These are phyloP conservation scores for Karalla daura DNA, from an alignment of 2,797 vertebrate genomes.

Conservation along the genomic window DNA sequence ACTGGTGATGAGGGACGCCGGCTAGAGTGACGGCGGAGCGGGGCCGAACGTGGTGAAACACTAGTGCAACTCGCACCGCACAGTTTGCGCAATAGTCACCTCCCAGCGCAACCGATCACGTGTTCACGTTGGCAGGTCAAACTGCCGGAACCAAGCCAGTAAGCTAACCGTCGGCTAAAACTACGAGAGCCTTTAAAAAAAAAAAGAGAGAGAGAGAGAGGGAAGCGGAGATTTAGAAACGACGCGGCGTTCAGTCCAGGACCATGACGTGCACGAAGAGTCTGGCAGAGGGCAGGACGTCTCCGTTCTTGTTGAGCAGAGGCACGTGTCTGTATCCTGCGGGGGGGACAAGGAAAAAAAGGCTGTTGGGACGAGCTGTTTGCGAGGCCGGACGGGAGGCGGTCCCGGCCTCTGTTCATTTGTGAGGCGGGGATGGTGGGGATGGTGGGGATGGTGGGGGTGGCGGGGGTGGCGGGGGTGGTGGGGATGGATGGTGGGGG, in stretches of 20 bases:
- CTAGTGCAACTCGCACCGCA: constrained; percentile 21
- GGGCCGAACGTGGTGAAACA: constrained; percentile 20
- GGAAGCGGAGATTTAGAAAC: not conserved
- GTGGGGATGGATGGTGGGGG: too few species aligned
- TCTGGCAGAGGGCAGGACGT: constrained; percentile 87
- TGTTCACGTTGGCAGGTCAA: too few species aligned
- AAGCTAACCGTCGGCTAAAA: constrained; percentile 54
- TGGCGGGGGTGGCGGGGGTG: too few species aligned
- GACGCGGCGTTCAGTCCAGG: constrained; percentile 73
- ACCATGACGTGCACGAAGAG: constrained; percentile 91
- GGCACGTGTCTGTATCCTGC: constrained; percentile 96
- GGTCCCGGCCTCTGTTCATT: constrained; percentile 23
- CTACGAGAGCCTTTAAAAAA: not conserved
- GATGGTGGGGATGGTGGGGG: too few species aligned
- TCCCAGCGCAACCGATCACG: not conserved
- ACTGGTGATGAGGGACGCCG: constrained; percentile 28
- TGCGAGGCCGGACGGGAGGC: constrained; percentile 26
- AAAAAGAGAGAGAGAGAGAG: not conserved
- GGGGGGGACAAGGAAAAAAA: constrained; percentile 37
- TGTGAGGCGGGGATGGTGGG: too few species aligned
- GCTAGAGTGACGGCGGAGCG: not conserved
- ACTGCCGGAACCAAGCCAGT: constrained; percentile 36
- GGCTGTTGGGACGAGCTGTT: constrained; percentile 22
- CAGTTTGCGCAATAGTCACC: constrained; percentile 4
- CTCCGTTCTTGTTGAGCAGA: constrained; percentile 88